Conservation (phyloP, 2,113 vertebrate species). For the Peromyscus maniculatus region DNA sequence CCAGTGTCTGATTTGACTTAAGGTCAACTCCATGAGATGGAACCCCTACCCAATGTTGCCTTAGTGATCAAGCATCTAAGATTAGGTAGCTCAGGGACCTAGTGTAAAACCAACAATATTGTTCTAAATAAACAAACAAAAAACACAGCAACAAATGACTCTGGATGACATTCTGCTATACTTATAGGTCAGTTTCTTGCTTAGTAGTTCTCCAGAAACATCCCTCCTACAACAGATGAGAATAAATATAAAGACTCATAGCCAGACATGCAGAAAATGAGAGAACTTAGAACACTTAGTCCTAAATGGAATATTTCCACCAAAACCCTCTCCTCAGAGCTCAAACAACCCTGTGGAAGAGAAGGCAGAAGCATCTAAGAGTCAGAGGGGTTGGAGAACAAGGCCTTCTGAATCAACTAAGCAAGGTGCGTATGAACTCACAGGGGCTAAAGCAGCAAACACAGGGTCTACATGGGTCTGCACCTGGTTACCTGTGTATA, state of each 20-base stretch:
- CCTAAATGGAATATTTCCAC: not conserved
- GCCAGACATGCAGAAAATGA: not conserved
- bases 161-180: too few species aligned
- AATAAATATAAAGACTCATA: not conserved
- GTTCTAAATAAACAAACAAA: not conserved
- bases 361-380: not conserved
- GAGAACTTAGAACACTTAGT: not conserved
- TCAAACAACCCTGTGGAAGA: not conserved
- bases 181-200: too few species aligned
- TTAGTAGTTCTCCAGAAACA: too few species aligned
- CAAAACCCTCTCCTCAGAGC: not conserved
- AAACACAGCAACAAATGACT: not conserved
- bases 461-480: not conserved
- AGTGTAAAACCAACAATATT: not conserved
- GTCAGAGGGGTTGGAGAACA: not conserved
- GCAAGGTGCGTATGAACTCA: not conserved
- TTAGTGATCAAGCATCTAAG: not conserved
- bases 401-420: not conserved
- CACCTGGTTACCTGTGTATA: not conserved
- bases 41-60: too few species aligned
- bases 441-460: not conserved
- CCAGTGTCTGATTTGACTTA: not conserved
- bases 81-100: not conserved
- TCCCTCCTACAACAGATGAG: not conserved
- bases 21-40: not conserved